Evolutionary conservation across 2,113 vertebrate genomes (phyloP), one percentile per base, ranked within the genome.

Genomic region (Syrrhaptes paradoxus): DNA sequence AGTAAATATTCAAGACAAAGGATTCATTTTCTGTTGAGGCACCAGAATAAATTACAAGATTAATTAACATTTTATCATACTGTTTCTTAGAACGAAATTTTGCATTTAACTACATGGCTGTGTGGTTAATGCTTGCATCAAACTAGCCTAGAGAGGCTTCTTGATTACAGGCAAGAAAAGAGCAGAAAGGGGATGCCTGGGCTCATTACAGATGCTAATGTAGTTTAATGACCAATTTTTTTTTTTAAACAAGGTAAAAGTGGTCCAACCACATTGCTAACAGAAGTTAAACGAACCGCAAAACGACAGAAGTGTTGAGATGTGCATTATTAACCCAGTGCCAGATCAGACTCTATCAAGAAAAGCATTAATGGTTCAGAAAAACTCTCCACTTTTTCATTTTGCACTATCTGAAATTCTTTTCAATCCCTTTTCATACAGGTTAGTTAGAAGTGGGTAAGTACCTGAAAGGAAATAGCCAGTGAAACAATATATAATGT

Each of bases 211-310:
- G 70, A 86, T 73, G 76, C 36, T 92, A 92, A 86, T 57, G 20
- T 34, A 87, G 54, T n/a, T 75, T 90, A 92, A 97, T 75, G 79
- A 83, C 29, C 49, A 34, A 59, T 67, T 74, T 28, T 49, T 36
- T 90, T 70, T 84, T 85, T 82, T 26, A 49, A 91, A 85, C 59
- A 74, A 68, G 83, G 76, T 88, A 90, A 36, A 90, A 92, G 83
- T 18, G 1, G 65, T n/a, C 82, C 75, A 86, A 68, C 43, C 11
- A 2, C 57, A 68, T 13, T 84, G 72, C 52, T 76, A 84, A 78
- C 36, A 86, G 85, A 32, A 83, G 65, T 57, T 90, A 72, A 90
- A 94, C 0, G 13, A 85, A 20, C 51, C 2, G 3, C 51, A 67
- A 71, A 89, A 16, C 0, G 5, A 86, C 17, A 22, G 29, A 70